Evolutionary conservation across 2,113 vertebrate species (phyloP).

Genomic region (Syngnathoides biaculeatus): DNA sequence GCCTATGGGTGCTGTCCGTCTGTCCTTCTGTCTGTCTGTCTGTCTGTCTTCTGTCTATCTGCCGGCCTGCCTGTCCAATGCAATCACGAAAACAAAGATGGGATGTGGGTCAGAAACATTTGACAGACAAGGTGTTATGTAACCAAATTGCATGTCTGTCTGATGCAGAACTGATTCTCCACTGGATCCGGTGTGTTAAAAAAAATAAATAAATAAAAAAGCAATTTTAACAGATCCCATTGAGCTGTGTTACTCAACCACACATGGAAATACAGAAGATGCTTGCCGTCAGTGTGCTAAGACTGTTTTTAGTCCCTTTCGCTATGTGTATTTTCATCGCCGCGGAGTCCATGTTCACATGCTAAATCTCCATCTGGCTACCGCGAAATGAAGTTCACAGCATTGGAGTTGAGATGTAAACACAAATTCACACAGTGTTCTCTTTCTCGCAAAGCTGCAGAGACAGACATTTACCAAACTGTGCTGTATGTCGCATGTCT

Average conservation of each 20-base stretch:
- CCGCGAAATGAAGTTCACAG: conserved; percentile 71
- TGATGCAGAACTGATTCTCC: neutral
- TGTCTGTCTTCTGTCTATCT: conserved; percentile 61
- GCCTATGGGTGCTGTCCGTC: conserved; percentile 60
- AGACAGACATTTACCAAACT: conserved; percentile 71
- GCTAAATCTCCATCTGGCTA: conserved; percentile 69
- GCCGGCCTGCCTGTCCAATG: conserved; percentile 37
- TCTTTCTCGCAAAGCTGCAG: conserved; percentile 65
- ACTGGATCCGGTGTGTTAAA: neutral
- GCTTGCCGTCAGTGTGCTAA: conserved; percentile 33
- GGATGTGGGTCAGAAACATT: conserved; percentile 51
- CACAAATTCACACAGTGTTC: conserved; percentile 71
- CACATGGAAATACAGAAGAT: neutral
- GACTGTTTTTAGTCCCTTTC: conserved; percentile 50
- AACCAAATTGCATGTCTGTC: conserved; percentile 20
- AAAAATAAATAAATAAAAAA: too few species aligned
- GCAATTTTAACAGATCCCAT: neutral
- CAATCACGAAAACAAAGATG: conserved; percentile 41
- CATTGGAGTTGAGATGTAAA: conserved; percentile 69
- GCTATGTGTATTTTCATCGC: conserved; percentile 63
- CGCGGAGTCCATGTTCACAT: conserved; percentile 54
- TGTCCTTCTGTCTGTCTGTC: conserved; percentile 69
- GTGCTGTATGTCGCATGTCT: conserved; percentile 67
- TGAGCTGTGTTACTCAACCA: neutral
- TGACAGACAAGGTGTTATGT: conserved; percentile 49